Evolutionary conservation across 2,113 vertebrate genomes (phyloP).

Genomic region (Damaliscus lunatus): DNA sequence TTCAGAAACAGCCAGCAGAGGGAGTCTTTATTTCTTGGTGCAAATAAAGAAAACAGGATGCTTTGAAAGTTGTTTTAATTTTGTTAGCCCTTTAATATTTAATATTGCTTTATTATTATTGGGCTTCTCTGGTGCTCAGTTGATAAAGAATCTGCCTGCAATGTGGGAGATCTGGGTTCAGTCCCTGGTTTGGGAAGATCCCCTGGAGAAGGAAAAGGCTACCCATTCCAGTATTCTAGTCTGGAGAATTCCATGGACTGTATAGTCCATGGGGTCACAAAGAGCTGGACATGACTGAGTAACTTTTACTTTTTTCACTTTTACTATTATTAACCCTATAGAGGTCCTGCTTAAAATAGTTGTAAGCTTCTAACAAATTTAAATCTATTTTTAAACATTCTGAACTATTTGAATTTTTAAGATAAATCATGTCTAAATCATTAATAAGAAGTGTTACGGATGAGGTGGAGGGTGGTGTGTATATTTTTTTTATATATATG

Average conservation of each 20-base stretch:
- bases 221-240: not conserved
- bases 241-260: not conserved
- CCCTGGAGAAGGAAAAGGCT: not conserved
- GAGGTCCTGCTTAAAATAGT: not conserved
- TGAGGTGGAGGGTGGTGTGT: not conserved
- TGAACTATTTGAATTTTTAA: not conserved
- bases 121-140: not conserved
- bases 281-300: not conserved
- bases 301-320: not conserved
- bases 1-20: conserved; percentile 65
- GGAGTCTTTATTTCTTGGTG: conserved; percentile 49
- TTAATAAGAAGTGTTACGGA: not conserved
- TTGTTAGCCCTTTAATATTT: not conserved
- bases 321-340: not conserved
- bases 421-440: not conserved
- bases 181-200: not conserved
- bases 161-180: not conserved
- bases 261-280: not conserved
- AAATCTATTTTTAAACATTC: not conserved
- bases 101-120: not conserved
- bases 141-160: not conserved
- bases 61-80: not conserved
- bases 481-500: not conserved
- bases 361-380: not conserved
- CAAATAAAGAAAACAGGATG: not conserved